Evolutionary conservation across 2,888 invertebrate species (phyloP).

Genomic region (Halictus ligatus): DNA sequence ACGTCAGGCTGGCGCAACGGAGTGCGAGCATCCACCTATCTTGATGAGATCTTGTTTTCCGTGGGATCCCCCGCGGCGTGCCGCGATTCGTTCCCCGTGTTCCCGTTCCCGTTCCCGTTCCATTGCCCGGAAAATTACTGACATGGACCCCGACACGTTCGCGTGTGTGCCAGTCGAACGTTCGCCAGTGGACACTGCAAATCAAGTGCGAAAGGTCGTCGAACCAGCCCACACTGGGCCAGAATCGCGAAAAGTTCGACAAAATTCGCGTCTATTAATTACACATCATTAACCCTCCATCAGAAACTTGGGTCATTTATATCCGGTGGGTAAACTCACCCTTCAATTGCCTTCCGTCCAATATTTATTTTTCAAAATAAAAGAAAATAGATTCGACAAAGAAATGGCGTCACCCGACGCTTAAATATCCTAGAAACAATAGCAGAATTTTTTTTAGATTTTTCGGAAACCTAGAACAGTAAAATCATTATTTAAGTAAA

Average conservation of each 20-base stretch:
- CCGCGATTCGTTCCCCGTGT: constrained; percentile 79
- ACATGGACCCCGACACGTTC: constrained; percentile 35
- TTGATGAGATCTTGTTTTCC: constrained; percentile 84
- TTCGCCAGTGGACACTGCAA: constrained; percentile 13
- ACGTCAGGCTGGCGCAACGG: constrained; percentile 74
- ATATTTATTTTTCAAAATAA: too few relatives aligned
- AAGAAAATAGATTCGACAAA: too few relatives aligned
- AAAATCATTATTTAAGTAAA: too few relatives aligned
- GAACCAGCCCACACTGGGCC: not conserved
- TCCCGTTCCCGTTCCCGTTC: constrained; percentile 74
- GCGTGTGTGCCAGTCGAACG: constrained; percentile 31
- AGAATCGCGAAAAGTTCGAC: not conserved
- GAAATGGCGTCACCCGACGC: too few relatives aligned
- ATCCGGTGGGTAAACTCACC: too few relatives aligned
- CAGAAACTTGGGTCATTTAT: too few relatives aligned
- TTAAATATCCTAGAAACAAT: too few relatives aligned
- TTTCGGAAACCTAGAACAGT: too few relatives aligned
- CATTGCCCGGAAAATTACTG: constrained; percentile 73
- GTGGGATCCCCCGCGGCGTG: constrained; percentile 76
- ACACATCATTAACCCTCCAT: too few relatives aligned
- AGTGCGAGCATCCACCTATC: constrained; percentile 80
- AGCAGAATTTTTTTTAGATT: too few relatives aligned
- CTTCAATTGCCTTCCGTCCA: too few relatives aligned
- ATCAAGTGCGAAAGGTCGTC: not conserved
- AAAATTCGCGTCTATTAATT: too few relatives aligned